These are phyloP conservation scores for Lycorma delicatula DNA, from an alignment of 1,140 invertebrate species.

Conservation along the genomic window DNA sequence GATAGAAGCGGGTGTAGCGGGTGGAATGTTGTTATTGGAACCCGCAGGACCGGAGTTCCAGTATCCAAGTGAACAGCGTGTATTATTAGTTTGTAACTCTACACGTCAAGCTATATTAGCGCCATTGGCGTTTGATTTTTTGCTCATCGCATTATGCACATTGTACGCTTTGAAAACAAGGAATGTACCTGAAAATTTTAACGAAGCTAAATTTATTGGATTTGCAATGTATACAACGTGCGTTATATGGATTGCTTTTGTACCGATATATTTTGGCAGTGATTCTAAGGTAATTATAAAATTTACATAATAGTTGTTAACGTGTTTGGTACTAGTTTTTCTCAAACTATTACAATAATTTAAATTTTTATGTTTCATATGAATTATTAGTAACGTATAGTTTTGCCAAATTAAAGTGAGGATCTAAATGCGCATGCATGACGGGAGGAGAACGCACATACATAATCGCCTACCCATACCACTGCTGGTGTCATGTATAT, in stretches of 20 bases:
- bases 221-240: constrained; percentile 84
- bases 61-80: constrained; percentile 47
- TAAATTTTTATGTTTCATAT: background rate
- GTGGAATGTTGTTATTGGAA: constrained; percentile 42
- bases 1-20: constrained; percentile 56
- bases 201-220: constrained; percentile 75
- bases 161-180: constrained; percentile 78
- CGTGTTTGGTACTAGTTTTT: background rate
- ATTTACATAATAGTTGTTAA: too few species aligned
- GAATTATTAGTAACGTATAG: background rate
- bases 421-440: too few species aligned
- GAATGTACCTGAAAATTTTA: constrained; percentile 83
- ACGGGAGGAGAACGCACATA: too few species aligned
- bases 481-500: too few species aligned
- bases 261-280: constrained; percentile 75
- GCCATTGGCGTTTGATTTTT: constrained; percentile 69
- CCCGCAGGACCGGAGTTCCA: constrained; percentile 56
- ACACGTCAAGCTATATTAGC: constrained; percentile 57
- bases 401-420: too few species aligned
- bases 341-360: background rate
- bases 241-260: constrained; percentile 82
- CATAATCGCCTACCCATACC: too few species aligned
- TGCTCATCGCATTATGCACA: constrained; percentile 71
- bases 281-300: constrained; percentile 52
- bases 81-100: constrained; percentile 61